Conservation (phyloP, 2,113 vertebrate species). For the Rhineura floridana region DNA sequence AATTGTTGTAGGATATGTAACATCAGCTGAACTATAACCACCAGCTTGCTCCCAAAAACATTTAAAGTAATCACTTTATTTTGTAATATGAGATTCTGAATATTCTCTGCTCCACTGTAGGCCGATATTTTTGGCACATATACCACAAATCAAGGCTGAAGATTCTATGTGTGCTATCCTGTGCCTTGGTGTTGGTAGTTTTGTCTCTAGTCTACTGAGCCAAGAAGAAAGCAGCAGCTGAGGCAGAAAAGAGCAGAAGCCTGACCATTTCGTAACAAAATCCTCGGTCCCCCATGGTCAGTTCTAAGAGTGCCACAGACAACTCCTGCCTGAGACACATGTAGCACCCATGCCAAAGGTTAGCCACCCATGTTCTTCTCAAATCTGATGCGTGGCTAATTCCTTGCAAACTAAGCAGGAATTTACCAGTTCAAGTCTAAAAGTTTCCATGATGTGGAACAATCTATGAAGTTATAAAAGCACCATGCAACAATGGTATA, state of each 20-base stretch:
- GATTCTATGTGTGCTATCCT: neutral
- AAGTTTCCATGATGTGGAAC: neutral
- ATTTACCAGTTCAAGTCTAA: too few species aligned
- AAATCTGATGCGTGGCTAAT: neutral
- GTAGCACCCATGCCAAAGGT: neutral
- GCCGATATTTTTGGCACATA: neutral
- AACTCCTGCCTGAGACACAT: too few species aligned
- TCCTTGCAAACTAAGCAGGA: neutral
- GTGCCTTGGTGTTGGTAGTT: neutral
- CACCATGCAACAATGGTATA: neutral
- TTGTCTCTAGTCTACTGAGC: neutral
- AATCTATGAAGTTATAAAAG: neutral
- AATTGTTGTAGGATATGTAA: too few species aligned
- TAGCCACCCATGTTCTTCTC: too few species aligned
- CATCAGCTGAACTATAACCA: too few species aligned
- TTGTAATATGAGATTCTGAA: too few species aligned
- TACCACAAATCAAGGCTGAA: neutral
- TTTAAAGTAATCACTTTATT: too few species aligned
- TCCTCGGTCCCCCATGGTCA: too few species aligned
- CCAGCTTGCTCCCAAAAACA: too few species aligned
- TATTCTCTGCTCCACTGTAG: neutral
- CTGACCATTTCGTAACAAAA: too few species aligned
- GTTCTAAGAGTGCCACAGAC: neutral
- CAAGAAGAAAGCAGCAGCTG: too few species aligned
- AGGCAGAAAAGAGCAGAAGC: too few species aligned